phyloP scores from a whole-genome alignment of 2,113 vertebrate genomes.

The Callocephalon fimbriatum region DNA sequence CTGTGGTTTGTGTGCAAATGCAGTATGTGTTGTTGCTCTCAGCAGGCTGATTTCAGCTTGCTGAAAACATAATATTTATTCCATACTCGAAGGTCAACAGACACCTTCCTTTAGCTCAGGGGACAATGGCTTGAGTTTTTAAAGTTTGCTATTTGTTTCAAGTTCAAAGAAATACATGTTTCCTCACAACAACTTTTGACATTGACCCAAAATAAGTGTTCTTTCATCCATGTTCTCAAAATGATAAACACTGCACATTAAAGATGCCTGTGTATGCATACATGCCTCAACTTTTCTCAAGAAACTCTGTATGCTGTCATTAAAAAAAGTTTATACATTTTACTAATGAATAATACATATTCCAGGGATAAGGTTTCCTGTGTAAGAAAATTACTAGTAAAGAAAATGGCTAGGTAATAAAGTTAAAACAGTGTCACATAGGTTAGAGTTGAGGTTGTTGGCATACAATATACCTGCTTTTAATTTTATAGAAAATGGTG shows the following conservation, averaged over 20 bases:
- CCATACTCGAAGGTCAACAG: slow-evolving; percentile 7
- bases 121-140: slow-evolving; percentile 36
- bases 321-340: not conserved
- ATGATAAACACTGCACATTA: not conserved
- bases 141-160: slow-evolving; percentile 19
- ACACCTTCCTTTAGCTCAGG: slow-evolving; percentile 29
- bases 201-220: slow-evolving; percentile 39
- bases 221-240: slow-evolving; percentile 15
- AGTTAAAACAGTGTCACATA: not conserved
- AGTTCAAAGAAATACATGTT: slow-evolving; percentile 57
- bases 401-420: not conserved
- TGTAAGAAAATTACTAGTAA: not conserved
- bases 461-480: not conserved
- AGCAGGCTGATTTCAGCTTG: slow-evolving; percentile 19
- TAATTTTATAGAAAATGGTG: not conserved
- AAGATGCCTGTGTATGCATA: not conserved
- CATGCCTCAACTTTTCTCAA: not conserved
- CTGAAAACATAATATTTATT: slow-evolving; percentile 39
- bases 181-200: slow-evolving; percentile 6
- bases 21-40: not conserved
- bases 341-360: not conserved
- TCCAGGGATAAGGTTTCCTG: not conserved
- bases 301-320: not conserved
- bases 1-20: not conserved
- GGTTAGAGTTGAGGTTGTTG: not conserved